Conservation (phyloP, 2,113 vertebrate genomes). For the Chloebia gouldiae region DNA sequence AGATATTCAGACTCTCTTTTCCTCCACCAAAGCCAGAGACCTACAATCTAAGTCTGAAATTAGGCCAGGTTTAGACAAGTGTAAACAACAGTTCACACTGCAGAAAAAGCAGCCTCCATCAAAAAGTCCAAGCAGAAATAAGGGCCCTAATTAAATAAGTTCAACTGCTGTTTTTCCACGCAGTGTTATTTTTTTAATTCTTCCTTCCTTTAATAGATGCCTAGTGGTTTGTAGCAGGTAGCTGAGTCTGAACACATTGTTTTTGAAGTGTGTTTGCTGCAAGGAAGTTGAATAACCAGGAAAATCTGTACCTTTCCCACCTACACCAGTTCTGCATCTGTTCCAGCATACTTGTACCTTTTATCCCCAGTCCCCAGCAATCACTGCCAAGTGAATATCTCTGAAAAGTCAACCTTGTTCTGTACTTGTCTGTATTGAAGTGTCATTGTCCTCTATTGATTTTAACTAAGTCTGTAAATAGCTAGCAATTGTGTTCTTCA, state of each 20-base stretch:
- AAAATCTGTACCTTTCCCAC: background rate
- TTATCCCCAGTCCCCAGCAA: background rate
- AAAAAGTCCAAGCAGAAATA: background rate
- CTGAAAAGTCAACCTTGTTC: background rate
- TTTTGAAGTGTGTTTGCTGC: background rate
- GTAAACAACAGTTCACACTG: background rate
- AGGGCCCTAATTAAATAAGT: background rate
- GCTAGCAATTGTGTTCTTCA: background rate
- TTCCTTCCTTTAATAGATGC: background rate
- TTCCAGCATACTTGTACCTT: background rate
- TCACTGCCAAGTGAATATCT: background rate
- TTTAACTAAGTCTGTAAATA: slow-evolving; percentile 40
- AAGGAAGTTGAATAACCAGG: background rate
- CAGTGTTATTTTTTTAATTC: background rate
- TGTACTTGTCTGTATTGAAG: slow-evolving; percentile 3
- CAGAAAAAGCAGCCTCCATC: background rate
- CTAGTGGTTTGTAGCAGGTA: background rate
- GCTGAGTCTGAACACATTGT: background rate
- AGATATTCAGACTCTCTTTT: background rate
- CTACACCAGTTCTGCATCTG: background rate
- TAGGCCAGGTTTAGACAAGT: background rate
- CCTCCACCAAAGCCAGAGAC: background rate
- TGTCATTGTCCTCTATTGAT: background rate
- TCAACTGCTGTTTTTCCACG: background rate
- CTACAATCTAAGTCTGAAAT: background rate